Evolutionary conservation across 1,140 invertebrate species (phyloP).

Genomic region (Argopecten irradians): DNA sequence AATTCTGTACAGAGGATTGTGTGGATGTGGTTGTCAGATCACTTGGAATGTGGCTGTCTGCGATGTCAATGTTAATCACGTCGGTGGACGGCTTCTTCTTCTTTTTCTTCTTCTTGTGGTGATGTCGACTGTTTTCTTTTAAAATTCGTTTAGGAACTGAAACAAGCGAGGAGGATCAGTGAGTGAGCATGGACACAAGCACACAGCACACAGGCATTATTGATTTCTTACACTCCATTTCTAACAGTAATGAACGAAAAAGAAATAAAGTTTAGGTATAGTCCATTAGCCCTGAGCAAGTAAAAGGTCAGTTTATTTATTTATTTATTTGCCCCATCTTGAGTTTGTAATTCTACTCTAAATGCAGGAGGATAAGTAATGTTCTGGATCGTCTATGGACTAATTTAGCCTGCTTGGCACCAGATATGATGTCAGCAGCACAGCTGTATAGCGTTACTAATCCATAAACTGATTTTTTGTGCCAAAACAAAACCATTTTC

Average conservation of each 20-base stretch:
- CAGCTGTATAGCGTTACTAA: not conserved
- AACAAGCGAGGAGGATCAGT: slow-evolving; percentile 58
- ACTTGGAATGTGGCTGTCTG: not conserved
- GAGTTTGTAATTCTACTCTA: not conserved
- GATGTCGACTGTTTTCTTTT: slow-evolving; percentile 79
- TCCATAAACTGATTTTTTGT: not conserved
- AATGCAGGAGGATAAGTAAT: not conserved
- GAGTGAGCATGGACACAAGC: not conserved
- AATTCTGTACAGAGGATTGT: not conserved
- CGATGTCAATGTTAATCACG: slow-evolving; percentile 19
- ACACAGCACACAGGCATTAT: not conserved
- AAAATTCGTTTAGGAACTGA: slow-evolving; percentile 90
- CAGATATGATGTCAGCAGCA: not conserved
- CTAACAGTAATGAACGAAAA: not conserved
- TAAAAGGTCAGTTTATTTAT: slow-evolving; percentile 14
- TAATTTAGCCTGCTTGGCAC: not conserved
- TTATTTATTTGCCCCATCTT: not conserved
- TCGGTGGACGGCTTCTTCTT: slow-evolving; percentile 41
- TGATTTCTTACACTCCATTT: not conserved
- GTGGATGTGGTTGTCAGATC: not conserved
- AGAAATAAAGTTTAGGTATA: not conserved
- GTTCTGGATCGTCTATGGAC: not conserved
- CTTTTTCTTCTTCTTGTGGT: slow-evolving; percentile 77
- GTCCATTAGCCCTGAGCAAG: not conserved
- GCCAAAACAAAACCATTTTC: not conserved